A percentile compares a stretch with the other conserved stretches of the same genome.
Conservation (phyloP, 92 coral and sea anemone genomes). For the Galaxea fascicularis region DNA sequence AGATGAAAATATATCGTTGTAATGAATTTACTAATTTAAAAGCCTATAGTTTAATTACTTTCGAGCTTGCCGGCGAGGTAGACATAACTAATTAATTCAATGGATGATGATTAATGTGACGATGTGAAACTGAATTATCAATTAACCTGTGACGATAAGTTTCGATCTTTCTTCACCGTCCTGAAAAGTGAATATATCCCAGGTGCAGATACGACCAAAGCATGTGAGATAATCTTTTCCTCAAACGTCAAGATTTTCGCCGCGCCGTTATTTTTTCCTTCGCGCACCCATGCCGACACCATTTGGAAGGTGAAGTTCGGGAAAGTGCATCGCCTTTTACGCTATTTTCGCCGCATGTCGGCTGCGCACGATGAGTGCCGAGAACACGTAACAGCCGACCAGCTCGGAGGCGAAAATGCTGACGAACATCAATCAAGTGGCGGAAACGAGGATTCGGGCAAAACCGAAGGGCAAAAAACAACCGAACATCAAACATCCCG, state of each 20-base stretch:
- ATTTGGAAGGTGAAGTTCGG: conserved; percentile 21
- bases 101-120: conserved; percentile 6
- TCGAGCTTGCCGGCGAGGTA: too few relatives aligned
- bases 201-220: neutral
- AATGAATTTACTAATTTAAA: neutral
- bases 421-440: conserved; percentile 26
- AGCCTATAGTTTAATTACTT: neutral
- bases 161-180: neutral
- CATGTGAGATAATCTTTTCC: neutral
- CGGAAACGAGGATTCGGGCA: conserved; percentile 38
- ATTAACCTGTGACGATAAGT: neutral
- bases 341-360: conserved; percentile 97
- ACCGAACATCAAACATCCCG: conserved; percentile 28
- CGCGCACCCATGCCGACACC: neutral
- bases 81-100: neutral
- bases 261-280: neutral
- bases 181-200: neutral
- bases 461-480: conserved; percentile 28
- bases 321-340: conserved; percentile 88
- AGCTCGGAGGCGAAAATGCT: conserved; percentile 21
- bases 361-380: conserved; percentile 75
- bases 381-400: conserved; percentile 51
- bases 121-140: neutral
- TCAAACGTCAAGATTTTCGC: neutral
- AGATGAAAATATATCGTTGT: neutral